Conservation (phyloP, 2,888 invertebrate genomes). For the Gerosis bhagava region DNA sequence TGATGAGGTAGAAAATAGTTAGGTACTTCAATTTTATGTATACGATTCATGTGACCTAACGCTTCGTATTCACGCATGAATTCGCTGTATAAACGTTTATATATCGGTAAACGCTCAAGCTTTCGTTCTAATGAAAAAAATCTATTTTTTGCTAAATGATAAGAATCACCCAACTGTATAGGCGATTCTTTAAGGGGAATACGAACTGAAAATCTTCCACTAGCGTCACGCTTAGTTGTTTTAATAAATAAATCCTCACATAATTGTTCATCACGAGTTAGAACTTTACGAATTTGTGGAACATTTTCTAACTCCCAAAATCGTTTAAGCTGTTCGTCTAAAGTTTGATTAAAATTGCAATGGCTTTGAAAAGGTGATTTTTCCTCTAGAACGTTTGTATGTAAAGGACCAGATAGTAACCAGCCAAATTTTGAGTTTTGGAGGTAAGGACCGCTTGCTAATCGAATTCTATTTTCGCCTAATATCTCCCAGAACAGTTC, state of each 20-base stretch:
- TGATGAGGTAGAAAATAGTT: too few relatives aligned
- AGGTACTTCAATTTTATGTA: too few relatives aligned
- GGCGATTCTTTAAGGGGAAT: background rate
- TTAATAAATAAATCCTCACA: slow-evolving; percentile 23
- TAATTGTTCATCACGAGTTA: slow-evolving; percentile 14
- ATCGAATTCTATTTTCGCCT: slow-evolving; percentile 24
- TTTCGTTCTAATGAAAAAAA: slow-evolving; percentile 15
- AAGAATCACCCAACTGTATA: too few relatives aligned
- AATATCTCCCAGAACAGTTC: slow-evolving; percentile 30
- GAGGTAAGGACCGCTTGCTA: slow-evolving; percentile 28
- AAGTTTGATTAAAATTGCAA: slow-evolving; percentile 27
- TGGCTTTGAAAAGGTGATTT: too few relatives aligned
- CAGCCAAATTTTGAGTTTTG: slow-evolving; percentile 33
- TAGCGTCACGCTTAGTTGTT: slow-evolving; percentile 23
- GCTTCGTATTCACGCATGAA: background rate
- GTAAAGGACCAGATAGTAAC: slow-evolving; percentile 29
- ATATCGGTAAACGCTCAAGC: slow-evolving; percentile 8
- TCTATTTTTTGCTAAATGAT: slow-evolving; percentile 1
- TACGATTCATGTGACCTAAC: too few relatives aligned
- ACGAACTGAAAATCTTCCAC: slow-evolving; percentile 21
- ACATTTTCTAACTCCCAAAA: slow-evolving; percentile 32
- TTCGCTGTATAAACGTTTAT: slow-evolving; percentile 13
- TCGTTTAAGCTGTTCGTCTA: slow-evolving; percentile 19
- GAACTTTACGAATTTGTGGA: background rate
- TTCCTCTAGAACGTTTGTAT: too few relatives aligned